Conservation (phyloP, 2,888 invertebrate genomes). For the Galeopsomyia nigrocyanea region DNA sequence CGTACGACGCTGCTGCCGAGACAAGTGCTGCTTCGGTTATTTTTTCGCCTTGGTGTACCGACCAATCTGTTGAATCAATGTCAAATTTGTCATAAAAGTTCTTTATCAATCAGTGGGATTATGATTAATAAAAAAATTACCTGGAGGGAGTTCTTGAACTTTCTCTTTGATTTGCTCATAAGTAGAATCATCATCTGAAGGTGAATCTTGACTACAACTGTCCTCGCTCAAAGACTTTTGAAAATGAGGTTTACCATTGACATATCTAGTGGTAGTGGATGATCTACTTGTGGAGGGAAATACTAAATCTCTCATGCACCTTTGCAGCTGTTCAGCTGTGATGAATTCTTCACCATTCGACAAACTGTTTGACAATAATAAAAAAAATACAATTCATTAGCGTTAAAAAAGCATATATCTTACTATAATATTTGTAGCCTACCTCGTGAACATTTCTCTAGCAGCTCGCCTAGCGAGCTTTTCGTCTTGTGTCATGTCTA, state of each 20-base stretch:
- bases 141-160: constrained; percentile 51
- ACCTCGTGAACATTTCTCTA: constrained; percentile 88
- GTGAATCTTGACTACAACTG: constrained; percentile 51
- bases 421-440: constrained; percentile 43
- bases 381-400: constrained; percentile 15
- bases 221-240: constrained; percentile 57
- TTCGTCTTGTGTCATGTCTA: constrained; percentile 88
- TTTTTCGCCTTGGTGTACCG: constrained; percentile 70
- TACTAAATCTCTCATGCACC: constrained; percentile 76
- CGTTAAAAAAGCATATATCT: neutral
- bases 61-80: constrained; percentile 52
- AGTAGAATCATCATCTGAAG: constrained; percentile 54
- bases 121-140: constrained; percentile 47
- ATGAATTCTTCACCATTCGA: constrained; percentile 90
- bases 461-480: constrained; percentile 91
- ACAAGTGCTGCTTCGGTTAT: constrained; percentile 86
- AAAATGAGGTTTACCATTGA: constrained; percentile 43
- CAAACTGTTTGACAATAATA: constrained; percentile 70
- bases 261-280: constrained; percentile 43
- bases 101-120: too few species aligned
- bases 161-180: constrained; percentile 51
- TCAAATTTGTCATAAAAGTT: too few species aligned
- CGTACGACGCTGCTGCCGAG: constrained; percentile 85
- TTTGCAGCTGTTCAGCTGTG: constrained; percentile 85
- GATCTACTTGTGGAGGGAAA: constrained; percentile 52